phyloP scores from a whole-genome alignment of 2,888 invertebrate species.

The Blastobasis lacticolella region DNA sequence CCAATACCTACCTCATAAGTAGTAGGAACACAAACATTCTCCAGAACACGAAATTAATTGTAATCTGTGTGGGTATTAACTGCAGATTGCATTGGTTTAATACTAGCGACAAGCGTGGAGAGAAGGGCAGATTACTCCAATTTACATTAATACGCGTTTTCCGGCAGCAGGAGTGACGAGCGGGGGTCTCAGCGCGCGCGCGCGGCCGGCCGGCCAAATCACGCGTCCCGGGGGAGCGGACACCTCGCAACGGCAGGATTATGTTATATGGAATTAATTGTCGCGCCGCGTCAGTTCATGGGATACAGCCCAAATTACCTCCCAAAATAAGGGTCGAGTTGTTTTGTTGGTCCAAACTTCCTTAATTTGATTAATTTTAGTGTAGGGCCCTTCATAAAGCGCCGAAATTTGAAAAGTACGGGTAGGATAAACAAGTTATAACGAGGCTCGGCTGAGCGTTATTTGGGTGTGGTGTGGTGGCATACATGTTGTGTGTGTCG shows the following conservation, averaged over 20 bases:
- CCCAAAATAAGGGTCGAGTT: conserved; percentile 49
- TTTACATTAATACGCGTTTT: conserved; percentile 52
- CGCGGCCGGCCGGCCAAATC: conserved; percentile 37
- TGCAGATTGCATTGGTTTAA: not conserved
- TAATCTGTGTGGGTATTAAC: not conserved
- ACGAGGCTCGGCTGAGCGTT: too few species aligned
- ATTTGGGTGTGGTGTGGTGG: too few species aligned
- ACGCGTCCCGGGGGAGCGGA: conserved; percentile 48
- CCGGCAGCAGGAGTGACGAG: conserved; percentile 19
- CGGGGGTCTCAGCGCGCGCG: conserved; percentile 17
- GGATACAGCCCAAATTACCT: conserved; percentile 45
- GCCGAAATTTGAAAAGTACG: conserved; percentile 22
- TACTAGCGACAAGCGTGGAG: conserved; percentile 27
- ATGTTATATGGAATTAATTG: conserved; percentile 68
- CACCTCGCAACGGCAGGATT: conserved; percentile 55
- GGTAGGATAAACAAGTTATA: conserved; percentile 8
- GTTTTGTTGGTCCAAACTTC: conserved; percentile 47
- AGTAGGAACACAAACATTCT: too few species aligned
- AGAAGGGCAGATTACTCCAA: conserved; percentile 46
- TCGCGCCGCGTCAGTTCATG: conserved; percentile 45
- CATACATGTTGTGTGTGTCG: too few species aligned
- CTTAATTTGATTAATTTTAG: conserved; percentile 56
- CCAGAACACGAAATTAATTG: conserved; percentile 18
- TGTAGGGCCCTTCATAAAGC: conserved; percentile 28
- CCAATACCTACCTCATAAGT: too few species aligned